A percentile compares a stretch with the other conserved stretches of the same genome.
Evolutionary conservation across 1,140 invertebrate genomes (phyloP).

Genomic region (Drosophila lacteicornis): DNA sequence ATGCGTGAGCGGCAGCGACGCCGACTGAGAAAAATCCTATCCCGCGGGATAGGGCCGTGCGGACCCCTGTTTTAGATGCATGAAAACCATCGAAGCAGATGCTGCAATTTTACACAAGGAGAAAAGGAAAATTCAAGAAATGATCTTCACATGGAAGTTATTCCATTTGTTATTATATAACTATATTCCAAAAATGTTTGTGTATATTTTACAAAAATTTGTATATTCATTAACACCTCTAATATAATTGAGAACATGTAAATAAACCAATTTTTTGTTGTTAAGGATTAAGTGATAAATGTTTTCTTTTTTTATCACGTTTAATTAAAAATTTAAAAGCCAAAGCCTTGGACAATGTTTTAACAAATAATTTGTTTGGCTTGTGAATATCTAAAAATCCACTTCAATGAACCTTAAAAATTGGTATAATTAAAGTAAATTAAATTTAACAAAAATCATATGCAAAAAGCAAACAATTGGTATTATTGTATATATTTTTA

Average conservation of each 20-base stretch:
- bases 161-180: too few species aligned
- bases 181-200: background rate
- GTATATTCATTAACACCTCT: too few species aligned
- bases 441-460: constrained; percentile 5
- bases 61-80: too few species aligned
- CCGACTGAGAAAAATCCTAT: too few species aligned
- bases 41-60: too few species aligned
- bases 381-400: background rate
- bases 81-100: background rate
- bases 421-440: constrained; percentile 1
- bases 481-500: background rate
- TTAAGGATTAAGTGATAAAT: too few species aligned
- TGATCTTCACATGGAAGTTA: background rate
- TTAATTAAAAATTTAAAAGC: too few species aligned
- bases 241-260: too few species aligned
- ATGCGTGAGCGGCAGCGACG: too few species aligned
- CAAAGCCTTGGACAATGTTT: background rate
- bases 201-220: background rate
- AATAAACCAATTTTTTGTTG: too few species aligned
- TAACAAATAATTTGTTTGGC: background rate
- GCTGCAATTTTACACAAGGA: background rate
- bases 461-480: background rate
- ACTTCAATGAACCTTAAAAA: background rate
- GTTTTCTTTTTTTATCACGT: too few species aligned
- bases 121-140: background rate